phyloP scores from a whole-genome alignment of 92 coral and sea anemone genomes.

The Epizoanthus illoricatus region DNA sequence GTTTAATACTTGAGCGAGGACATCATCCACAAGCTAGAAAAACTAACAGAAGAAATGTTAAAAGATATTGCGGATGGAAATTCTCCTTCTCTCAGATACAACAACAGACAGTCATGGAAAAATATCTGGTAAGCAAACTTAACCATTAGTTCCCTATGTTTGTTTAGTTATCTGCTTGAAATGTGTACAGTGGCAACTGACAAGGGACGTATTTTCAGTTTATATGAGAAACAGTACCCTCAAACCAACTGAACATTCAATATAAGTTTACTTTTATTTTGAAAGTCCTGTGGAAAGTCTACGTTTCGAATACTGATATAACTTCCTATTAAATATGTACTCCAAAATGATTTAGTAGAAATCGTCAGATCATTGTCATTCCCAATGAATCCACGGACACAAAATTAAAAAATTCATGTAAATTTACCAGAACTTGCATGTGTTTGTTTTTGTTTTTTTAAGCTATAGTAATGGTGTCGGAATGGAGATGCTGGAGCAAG shows the following conservation, averaged over 20 bases:
- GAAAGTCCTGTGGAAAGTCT: too few relatives aligned
- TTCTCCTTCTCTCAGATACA: slow-evolving; percentile 70
- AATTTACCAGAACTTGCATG: not conserved
- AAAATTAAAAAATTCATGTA: not conserved
- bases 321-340: too few relatives aligned
- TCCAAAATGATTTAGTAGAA: too few relatives aligned
- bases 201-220: too few relatives aligned
- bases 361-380: too few relatives aligned
- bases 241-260: too few relatives aligned
- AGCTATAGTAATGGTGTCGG: slow-evolving; percentile 85
- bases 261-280: too few relatives aligned
- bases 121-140: slow-evolving; percentile 65
- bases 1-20: slow-evolving; percentile 55
- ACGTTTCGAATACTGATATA: too few relatives aligned
- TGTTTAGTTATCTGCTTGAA: not conserved
- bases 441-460: not conserved
- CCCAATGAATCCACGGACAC: too few relatives aligned
- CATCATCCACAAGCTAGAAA: slow-evolving; percentile 69
- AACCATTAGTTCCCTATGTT: not conserved
- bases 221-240: too few relatives aligned
- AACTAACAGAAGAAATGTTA: slow-evolving; percentile 58
- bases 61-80: slow-evolving; percentile 54
- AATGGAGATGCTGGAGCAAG: slow-evolving; percentile 77
- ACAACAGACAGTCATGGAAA: slow-evolving; percentile 84
- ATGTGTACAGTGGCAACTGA: not conserved